Evolutionary conservation across 2,797 vertebrate species (phyloP), one percentile per base, ranked within the genome.

Genomic region (Eidolon dupreanum): DNA sequence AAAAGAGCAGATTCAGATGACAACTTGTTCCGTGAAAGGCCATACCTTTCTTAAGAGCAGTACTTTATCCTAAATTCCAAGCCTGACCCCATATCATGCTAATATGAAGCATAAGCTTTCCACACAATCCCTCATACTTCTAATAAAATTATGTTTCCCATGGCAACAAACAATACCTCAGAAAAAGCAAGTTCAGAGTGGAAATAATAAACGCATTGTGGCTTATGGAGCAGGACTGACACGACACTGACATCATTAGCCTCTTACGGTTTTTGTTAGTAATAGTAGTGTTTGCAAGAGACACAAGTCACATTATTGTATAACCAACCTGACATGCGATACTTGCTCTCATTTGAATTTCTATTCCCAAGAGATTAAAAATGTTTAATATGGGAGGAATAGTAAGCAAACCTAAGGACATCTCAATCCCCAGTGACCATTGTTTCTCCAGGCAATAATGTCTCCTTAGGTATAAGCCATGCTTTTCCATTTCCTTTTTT

Each of bases 251-350:
- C 11, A 63, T 22, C 28, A 71, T 55, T 36, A n/a, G 59, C 8
- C 31, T 31, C 33, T 93, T 17, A 36, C 5, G 16, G 13, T 33
- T 61, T 77, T 26, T 82, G 53, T 66, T 78, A 65, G 6, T 66
- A 77, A 88, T 43, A 79, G 49, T n/a, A 95, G 86, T 63, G 20
- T 85, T 91, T 90, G n/a, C 19, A 93, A 90, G 55, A 93, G 22
- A 86, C 24, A 68, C 5, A 19, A 70, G 36, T 89, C 57, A 78
- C 31, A 49, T 53, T 93, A 70, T 11, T 31, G n/a, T 7, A 61
- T 31, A 66, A 59, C 11, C 13, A 71, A 65, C 22, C 51, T 36
- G 73, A 43, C 28, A 1, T 28, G 9, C 7, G 71, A 65, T 36
- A 61, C 28, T 66, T 71, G n/a, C 88, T 49, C 65, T 88, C 22